Conservation (phyloP, 2,888 invertebrate genomes). For the Choreutis nemorana region DNA sequence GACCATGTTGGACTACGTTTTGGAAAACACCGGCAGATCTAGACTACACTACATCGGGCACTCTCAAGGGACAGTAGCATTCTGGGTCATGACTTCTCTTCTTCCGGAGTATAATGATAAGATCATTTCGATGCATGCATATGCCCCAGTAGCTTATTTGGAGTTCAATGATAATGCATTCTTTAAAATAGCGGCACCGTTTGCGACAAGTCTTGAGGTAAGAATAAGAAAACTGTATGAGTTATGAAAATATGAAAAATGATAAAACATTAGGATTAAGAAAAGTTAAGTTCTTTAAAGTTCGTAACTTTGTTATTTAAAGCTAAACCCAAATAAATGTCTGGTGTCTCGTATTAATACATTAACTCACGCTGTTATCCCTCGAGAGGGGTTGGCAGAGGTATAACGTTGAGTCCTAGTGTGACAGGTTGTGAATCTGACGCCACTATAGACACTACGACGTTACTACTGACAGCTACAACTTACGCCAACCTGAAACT, state of each 20-base stretch:
- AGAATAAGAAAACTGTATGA: not conserved
- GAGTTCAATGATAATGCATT: constrained; percentile 1
- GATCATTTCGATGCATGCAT: constrained; percentile 6
- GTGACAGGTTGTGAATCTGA: too few relatives aligned
- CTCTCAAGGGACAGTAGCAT: constrained; percentile 55
- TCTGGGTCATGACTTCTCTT: constrained; percentile 7
- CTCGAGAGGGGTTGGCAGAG: too few relatives aligned
- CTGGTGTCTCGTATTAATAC: too few relatives aligned
- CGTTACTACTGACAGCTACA: too few relatives aligned
- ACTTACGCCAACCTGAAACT: too few relatives aligned
- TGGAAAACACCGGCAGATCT: constrained; percentile 38
- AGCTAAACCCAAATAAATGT: too few relatives aligned
- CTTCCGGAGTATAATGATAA: constrained; percentile 12
- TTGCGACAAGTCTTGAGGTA: too few relatives aligned
- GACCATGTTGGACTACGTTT: constrained; percentile 67
- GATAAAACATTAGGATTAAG: not conserved
- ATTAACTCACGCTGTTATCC: too few relatives aligned
- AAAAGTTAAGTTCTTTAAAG: not conserved
- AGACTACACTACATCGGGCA: constrained; percentile 69
- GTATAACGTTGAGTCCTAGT: too few relatives aligned
- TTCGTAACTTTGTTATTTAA: too few relatives aligned
- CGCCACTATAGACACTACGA: too few relatives aligned
- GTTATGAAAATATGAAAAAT: not conserved
- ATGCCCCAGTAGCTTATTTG: constrained; percentile 7
- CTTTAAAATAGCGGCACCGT: too few relatives aligned